Evolutionary conservation across 2,888 invertebrate genomes (phyloP).

Genomic region (Aphrophora alni): DNA sequence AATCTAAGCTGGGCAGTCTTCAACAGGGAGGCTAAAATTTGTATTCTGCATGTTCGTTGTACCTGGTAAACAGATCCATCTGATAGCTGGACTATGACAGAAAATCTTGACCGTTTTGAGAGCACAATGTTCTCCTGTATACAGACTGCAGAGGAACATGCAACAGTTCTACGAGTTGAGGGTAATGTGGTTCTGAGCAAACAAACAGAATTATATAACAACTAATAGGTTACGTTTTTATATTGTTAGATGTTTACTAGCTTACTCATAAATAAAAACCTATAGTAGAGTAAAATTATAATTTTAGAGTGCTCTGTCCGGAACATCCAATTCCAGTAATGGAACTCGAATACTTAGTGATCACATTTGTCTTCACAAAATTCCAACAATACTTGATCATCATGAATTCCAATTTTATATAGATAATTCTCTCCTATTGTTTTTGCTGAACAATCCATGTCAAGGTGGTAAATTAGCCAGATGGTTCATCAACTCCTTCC

Average conservation of each 20-base stretch:
- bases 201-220: constrained; percentile 38
- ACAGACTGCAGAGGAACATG: constrained; percentile 88
- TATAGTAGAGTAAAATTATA: background rate
- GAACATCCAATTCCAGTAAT: background rate
- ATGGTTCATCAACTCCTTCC: too few relatives aligned
- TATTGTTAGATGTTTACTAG: background rate
- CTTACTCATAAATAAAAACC: background rate
- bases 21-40: constrained; percentile 26
- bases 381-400: too few relatives aligned
- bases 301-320: too few relatives aligned
- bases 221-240: constrained; percentile 12
- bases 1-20: constrained; percentile 37
- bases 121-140: constrained; percentile 60
- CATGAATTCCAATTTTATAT: too few relatives aligned
- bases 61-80: background rate
- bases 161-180: constrained; percentile 82
- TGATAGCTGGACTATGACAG: constrained; percentile 16
- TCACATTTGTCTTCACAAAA: too few relatives aligned
- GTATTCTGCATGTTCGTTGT: constrained; percentile 21
- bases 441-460: too few relatives aligned
- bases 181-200: constrained; percentile 80
- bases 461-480: too few relatives aligned
- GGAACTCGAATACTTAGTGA: too few relatives aligned
- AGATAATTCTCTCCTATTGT: too few relatives aligned
- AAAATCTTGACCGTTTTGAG: constrained; percentile 31